Evolutionary conservation across 2,888 invertebrate species (phyloP), one percentile per base, ranked within the genome.

Genomic region (Trachelus tabidus): DNA sequence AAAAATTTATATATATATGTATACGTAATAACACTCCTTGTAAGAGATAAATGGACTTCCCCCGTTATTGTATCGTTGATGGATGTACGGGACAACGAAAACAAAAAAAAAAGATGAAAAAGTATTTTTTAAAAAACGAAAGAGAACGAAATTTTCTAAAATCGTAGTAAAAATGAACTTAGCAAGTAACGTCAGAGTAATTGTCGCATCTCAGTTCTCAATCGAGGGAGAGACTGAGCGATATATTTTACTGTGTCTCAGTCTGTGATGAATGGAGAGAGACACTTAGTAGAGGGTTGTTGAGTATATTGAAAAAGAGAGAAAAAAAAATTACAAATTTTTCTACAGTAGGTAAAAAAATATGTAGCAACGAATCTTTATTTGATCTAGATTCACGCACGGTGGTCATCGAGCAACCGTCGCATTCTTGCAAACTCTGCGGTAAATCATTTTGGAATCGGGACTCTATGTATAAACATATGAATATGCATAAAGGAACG

Each of bases 391-490:
- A 90, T 90, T 87, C 89, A 85, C 90, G 90, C 87, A 89, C 90
- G 87, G 90, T 91, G 90, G 88, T 91, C 90, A 89, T 91, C 90
- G 91, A 91, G 88, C 91, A 91, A 86, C 91, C 91, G 84, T 91
- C 91, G 87, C 91, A 91, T 85, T 89, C 91, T 84, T 92, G 92
- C 90, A 91, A 90, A 89, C 90, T 91, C 85, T 92, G 92, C 88
- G 91, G 91, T 89, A 92, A 92, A 90, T 91, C 90, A 78, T 92
- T 92, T 89, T 92, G 92, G 89, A 92, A 92, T 88, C 92, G 92
- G 85, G 91, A 92, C 87, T 92, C 92, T 87, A 91, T 93, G 89
- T 92, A 92, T 87, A 92, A 92, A 86, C 93, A 93, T 89, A 92
- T 92, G 90, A 92, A 92, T 82, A 91, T 92, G 87, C 93, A 93